Conservation (phyloP, 2,888 invertebrate species). For the Spialia ferax region DNA sequence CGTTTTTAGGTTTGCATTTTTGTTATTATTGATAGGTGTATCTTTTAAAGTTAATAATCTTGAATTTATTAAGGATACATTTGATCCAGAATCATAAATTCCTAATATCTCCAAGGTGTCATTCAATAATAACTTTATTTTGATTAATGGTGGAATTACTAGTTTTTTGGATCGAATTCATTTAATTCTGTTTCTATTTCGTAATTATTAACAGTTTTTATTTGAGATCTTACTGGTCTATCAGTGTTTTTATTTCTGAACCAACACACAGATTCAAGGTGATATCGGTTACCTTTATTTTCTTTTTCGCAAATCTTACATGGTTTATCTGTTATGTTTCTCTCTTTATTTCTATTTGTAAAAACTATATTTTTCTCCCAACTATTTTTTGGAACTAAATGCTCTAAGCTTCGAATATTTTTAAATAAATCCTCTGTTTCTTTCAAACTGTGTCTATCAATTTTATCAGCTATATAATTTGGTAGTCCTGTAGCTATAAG, state of each 20-base stretch:
- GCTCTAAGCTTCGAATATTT: slow-evolving; percentile 29
- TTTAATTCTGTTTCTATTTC: slow-evolving; percentile 9
- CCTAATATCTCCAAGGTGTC: slow-evolving; percentile 9
- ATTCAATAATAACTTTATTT: slow-evolving; percentile 15
- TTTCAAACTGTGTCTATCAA: slow-evolving; percentile 25
- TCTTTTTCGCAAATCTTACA: slow-evolving; percentile 4
- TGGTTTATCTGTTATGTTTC: neutral
- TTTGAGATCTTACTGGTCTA: neutral
- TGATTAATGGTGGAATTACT: slow-evolving; percentile 8
- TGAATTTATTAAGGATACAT: slow-evolving; percentile 39
- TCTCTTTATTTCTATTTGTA: slow-evolving; percentile 5
- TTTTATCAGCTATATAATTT: slow-evolving; percentile 30
- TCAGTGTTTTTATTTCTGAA: neutral
- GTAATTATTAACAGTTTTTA: slow-evolving; percentile 6
- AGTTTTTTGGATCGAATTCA: slow-evolving; percentile 10
- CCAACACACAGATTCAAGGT: neutral
- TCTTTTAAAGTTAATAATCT: slow-evolving; percentile 22
- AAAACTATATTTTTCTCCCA: neutral
- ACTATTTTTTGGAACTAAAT: neutral
- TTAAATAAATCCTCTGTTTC: slow-evolving; percentile 32
- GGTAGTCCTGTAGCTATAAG: slow-evolving; percentile 32
- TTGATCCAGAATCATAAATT: slow-evolving; percentile 37
- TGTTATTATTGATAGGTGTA: neutral
- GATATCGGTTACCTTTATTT: neutral
- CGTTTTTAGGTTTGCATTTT: slow-evolving; percentile 32